phyloP scores from a whole-genome alignment of 2,113 vertebrate genomes.

The Sturnira hondurensis region DNA sequence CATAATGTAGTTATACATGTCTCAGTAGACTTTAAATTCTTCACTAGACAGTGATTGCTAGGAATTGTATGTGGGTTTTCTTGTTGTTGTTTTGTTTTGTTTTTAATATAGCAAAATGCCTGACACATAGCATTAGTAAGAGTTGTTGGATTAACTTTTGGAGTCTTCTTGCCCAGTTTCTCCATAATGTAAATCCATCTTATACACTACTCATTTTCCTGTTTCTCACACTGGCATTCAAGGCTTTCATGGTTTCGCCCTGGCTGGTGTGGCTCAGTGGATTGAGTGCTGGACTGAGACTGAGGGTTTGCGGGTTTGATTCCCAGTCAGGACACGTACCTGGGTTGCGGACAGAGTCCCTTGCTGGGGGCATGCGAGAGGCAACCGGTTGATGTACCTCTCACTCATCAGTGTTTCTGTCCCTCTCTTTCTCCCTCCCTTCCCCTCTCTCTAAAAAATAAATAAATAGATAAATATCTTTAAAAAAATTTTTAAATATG shows the following conservation, averaged over 20 bases:
- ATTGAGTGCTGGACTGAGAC: too few species aligned
- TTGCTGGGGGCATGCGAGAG: too few species aligned
- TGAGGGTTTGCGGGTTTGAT: too few species aligned
- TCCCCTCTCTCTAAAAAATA: too few species aligned
- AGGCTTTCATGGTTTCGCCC: not conserved
- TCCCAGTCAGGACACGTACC: too few species aligned
- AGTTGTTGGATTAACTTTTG: constrained; percentile 19
- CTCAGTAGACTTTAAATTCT: constrained; percentile 15
- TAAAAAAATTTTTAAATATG: too few species aligned
- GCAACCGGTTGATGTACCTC: too few species aligned
- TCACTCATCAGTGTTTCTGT: too few species aligned
- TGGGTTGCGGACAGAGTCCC: too few species aligned
- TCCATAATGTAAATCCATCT: not conserved
- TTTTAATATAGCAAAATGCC: not conserved
- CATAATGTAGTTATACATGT: not conserved
- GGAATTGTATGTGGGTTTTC: not conserved
- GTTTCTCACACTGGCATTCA: not conserved
- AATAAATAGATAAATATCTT: too few species aligned
- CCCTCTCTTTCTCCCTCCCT: too few species aligned
- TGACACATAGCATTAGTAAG: not conserved
- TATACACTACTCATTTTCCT: not conserved
- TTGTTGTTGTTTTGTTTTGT: not conserved
- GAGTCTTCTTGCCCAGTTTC: not conserved
- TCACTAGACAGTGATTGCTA: not conserved
- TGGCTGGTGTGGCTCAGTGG: too few species aligned